Conservation (phyloP, 92 coral and sea anemone species). For the Plumapathes pennacea region DNA sequence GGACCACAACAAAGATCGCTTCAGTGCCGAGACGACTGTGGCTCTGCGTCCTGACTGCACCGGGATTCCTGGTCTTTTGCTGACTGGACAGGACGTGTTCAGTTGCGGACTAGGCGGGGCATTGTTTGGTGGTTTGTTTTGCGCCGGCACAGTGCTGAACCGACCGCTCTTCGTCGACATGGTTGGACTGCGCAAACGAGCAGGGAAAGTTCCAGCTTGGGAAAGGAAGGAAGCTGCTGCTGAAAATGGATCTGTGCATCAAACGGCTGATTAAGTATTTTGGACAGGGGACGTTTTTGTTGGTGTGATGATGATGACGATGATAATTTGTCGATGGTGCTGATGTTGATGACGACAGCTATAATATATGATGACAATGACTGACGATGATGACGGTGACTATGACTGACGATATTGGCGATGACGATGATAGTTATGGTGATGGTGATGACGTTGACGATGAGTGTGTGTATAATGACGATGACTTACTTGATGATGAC, state of each 20-base stretch:
- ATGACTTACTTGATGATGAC: no score
- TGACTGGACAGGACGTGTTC: conserved; percentile 87
- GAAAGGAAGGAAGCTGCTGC: neutral
- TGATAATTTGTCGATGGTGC: no score
- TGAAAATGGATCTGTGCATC: conserved; percentile 2
- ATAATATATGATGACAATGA: no score
- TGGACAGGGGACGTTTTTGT: no score
- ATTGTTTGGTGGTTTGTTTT: conserved; percentile 73
- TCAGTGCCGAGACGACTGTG: conserved; percentile 63
- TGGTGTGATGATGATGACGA: no score
- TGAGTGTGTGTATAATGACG: no score
- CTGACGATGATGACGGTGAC: no score
- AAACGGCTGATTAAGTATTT: no score
- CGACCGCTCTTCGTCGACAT: conserved; percentile 73
- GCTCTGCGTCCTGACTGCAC: conserved; percentile 87
- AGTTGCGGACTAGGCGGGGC: conserved; percentile 86
- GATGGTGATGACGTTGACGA: no score
- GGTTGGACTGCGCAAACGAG: conserved; percentile 31
- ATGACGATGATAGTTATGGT: no score
- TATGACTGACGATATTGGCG: no score
- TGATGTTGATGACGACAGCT: no score
- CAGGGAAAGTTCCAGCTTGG: conserved; percentile 1
- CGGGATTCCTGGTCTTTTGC: conserved; percentile 72
- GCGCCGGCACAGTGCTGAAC: conserved; percentile 72
- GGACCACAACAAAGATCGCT: conserved; percentile 89